phyloP scores from a whole-genome alignment of 2,797 vertebrate genomes.

The Macroramphosus scolopax region DNA sequence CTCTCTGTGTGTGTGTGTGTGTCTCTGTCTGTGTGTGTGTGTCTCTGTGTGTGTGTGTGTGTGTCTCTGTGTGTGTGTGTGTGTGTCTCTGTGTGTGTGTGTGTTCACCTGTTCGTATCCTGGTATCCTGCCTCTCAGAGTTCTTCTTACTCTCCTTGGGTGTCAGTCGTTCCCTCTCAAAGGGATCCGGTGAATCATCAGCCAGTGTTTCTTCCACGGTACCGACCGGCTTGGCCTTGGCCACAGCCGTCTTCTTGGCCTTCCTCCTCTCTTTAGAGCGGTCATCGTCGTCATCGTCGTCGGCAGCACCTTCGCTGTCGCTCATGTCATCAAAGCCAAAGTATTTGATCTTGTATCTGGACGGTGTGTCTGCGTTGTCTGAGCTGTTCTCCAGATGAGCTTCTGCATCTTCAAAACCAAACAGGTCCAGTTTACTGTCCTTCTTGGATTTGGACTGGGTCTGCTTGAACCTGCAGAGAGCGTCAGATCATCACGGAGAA shows the following conservation, averaged over 20 bases:
- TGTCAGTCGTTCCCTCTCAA: constrained; percentile 33
- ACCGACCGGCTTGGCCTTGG: constrained; percentile 36
- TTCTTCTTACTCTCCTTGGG: constrained; percentile 66
- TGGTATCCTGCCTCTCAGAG: too few relatives aligned
- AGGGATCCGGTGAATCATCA: constrained; percentile 64
- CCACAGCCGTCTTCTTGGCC: constrained; percentile 73
- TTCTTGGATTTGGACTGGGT: constrained; percentile 90
- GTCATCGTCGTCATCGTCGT: constrained; percentile 48
- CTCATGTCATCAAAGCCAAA: constrained; percentile 98
- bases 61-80: not conserved
- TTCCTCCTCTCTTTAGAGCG: constrained; percentile 78
- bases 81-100: not conserved
- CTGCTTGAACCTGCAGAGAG: constrained; percentile 77
- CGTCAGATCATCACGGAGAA: too few relatives aligned
- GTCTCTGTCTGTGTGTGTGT: too few relatives aligned
- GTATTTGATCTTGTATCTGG: constrained; percentile 97
- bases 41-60: too few relatives aligned
- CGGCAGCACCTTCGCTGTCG: constrained; percentile 87
- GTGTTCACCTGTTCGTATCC: too few relatives aligned
- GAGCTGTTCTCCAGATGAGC: constrained; percentile 68
- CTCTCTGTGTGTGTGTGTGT: too few relatives aligned
- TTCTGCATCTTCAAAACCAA: constrained; percentile 91
- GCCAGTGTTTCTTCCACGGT: constrained; percentile 29
- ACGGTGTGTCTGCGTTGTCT: constrained; percentile 77
- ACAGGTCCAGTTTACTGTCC: constrained; percentile 89